phyloP scores from a whole-genome alignment of 2,113 vertebrate species.

The Barnardius zonarius region DNA sequence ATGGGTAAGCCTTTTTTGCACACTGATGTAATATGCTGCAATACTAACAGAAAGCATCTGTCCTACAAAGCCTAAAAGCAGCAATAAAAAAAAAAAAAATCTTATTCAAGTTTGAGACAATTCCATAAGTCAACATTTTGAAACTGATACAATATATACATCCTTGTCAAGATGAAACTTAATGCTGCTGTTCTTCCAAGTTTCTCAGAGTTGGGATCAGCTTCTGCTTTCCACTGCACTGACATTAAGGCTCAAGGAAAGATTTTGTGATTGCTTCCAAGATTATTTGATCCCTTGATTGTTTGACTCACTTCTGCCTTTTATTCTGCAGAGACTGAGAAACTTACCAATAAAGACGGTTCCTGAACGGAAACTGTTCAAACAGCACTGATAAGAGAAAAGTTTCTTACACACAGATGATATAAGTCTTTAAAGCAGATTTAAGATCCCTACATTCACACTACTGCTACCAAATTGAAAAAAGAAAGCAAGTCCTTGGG shows the following conservation, averaged over 20 bases:
- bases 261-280: background rate
- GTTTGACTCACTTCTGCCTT: background rate
- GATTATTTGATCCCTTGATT: background rate
- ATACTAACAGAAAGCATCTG: background rate
- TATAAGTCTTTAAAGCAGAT: background rate
- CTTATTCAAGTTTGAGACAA: background rate
- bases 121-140: background rate
- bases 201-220: background rate
- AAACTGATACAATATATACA: background rate
- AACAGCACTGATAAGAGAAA: background rate
- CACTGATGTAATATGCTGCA: background rate
- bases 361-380: background rate
- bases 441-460: background rate
- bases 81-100: background rate
- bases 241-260: background rate
- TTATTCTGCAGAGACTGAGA: background rate
- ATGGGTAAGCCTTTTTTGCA: background rate
- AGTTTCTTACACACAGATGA: background rate
- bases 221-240: background rate
- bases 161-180: background rate
- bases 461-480: background rate
- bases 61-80: background rate
- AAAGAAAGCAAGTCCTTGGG: background rate
- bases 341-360: accelerated
- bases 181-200: background rate